Percentiles rank a stretch among this genome's conserved stretches.
Evolutionary conservation across 1,140 invertebrate genomes (phyloP).

Genomic region (Eumaeus atala): DNA sequence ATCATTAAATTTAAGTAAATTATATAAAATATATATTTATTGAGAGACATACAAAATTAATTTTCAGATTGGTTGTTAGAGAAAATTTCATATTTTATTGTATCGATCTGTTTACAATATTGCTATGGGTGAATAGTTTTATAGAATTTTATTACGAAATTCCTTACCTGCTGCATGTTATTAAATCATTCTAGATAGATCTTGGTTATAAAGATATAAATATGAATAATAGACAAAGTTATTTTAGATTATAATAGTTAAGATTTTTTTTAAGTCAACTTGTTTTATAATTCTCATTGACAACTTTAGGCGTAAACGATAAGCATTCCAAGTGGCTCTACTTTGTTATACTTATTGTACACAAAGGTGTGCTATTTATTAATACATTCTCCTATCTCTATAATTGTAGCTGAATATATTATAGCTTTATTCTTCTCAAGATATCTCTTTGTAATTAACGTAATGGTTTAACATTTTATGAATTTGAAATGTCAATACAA

Average conservation of each 20-base stretch:
- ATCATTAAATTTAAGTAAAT: slow-evolving; percentile 63
- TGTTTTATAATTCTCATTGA: too few relatives aligned
- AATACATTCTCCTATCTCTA: too few relatives aligned
- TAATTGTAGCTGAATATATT: not conserved
- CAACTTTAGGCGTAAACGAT: too few relatives aligned
- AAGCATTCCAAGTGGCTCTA: too few relatives aligned
- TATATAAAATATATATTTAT: slow-evolving; percentile 38
- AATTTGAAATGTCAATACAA: not conserved
- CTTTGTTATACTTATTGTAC: too few relatives aligned
- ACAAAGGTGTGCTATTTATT: too few relatives aligned
- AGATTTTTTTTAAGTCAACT: too few relatives aligned
- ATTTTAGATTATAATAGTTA: too few relatives aligned
- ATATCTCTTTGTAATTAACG: slow-evolving; percentile 6
- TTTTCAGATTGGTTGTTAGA: slow-evolving; percentile 29
- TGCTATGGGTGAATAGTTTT: slow-evolving; percentile 24
- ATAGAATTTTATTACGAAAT: slow-evolving; percentile 1
- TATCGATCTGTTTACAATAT: slow-evolving; percentile 37
- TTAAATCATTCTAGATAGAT: too few relatives aligned
- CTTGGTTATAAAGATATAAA: too few relatives aligned
- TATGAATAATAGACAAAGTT: too few relatives aligned
- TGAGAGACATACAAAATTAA: slow-evolving; percentile 21
- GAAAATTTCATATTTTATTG: slow-evolving; percentile 40
- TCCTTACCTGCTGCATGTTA: slow-evolving; percentile 1
- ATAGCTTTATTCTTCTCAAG: not conserved
- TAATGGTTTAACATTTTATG: not conserved